Evolutionary conservation across 2,888 invertebrate genomes (phyloP).

Genomic region (Pristionchus japonicus): DNA sequence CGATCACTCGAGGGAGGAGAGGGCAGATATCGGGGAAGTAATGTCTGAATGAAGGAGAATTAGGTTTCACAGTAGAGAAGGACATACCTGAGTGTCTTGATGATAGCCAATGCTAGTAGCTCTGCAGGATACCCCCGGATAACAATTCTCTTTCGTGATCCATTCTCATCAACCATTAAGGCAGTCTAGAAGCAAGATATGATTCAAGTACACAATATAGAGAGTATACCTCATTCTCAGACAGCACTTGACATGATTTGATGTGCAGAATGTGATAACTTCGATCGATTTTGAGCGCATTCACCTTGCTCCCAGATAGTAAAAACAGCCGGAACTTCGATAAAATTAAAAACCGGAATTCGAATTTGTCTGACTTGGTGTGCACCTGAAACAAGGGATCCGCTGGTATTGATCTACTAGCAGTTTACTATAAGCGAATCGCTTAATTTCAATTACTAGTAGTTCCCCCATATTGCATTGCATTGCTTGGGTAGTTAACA

Average conservation of each 20-base stretch:
- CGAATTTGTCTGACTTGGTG: slow-evolving; percentile 65
- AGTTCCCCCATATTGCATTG: too few relatives aligned
- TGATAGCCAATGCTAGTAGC: slow-evolving; percentile 7
- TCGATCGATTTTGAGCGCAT: slow-evolving; percentile 67
- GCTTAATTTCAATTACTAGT: too few relatives aligned
- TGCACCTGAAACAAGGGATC: slow-evolving; percentile 46
- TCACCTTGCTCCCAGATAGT: slow-evolving; percentile 66
- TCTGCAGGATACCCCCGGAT: slow-evolving; percentile 36
- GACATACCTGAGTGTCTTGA: slow-evolving; percentile 28
- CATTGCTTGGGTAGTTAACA: too few relatives aligned
- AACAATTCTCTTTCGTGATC: slow-evolving; percentile 4
- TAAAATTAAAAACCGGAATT: slow-evolving; percentile 66
- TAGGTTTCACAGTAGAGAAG: too few relatives aligned
- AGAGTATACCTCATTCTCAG: slow-evolving; percentile 57
- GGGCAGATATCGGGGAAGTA: slow-evolving; percentile 44
- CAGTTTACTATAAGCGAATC: too few relatives aligned
- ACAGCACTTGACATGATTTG: slow-evolving; percentile 59
- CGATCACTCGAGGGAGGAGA: slow-evolving; percentile 41
- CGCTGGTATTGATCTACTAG: too few relatives aligned
- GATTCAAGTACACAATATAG: background rate
- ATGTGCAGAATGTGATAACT: slow-evolving; percentile 70
- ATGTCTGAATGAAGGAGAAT: background rate
- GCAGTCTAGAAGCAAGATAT: slow-evolving; percentile 6
- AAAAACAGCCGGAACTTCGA: slow-evolving; percentile 73
- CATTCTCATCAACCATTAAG: slow-evolving; percentile 30